Percentiles rank a stretch among this genome's conserved stretches.
Evolutionary conservation across 2,797 vertebrate species (phyloP).

Genomic region (Argya squamiceps): DNA sequence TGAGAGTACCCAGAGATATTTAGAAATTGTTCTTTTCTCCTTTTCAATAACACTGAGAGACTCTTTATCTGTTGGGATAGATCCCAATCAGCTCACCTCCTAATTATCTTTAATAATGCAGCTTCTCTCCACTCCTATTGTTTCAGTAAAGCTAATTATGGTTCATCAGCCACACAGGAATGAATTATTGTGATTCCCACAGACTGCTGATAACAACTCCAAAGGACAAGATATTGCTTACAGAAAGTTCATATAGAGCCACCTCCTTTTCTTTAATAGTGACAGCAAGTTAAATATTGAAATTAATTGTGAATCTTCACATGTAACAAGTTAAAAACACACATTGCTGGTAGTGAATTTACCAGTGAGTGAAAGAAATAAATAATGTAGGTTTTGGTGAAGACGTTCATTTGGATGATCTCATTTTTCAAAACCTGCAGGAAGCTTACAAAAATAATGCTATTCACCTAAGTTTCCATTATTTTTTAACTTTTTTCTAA

Average conservation of each 20-base stretch:
- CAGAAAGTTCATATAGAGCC: background rate
- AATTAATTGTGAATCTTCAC: background rate
- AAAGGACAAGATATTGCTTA: background rate
- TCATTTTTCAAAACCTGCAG: background rate
- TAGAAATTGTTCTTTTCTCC: background rate
- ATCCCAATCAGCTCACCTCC: background rate
- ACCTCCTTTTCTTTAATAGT: background rate
- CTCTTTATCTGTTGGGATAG: background rate
- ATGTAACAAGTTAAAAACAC: background rate
- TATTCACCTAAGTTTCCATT: background rate
- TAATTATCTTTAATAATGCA: background rate
- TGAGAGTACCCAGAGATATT: background rate
- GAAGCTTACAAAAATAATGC: background rate
- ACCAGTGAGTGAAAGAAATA: background rate
- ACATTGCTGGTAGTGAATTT: background rate
- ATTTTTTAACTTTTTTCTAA: background rate
- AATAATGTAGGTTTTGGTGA: background rate
- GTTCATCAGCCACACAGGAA: background rate
- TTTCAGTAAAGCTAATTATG: background rate
- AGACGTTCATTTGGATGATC: background rate
- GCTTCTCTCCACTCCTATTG: background rate
- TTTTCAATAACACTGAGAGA: background rate
- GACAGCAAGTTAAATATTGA: background rate
- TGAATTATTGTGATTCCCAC: background rate
- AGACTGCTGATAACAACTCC: background rate